These are phyloP conservation scores for Thaleichthys pacificus DNA, from an alignment of 2,797 vertebrate genomes.

Conservation along the genomic window DNA sequence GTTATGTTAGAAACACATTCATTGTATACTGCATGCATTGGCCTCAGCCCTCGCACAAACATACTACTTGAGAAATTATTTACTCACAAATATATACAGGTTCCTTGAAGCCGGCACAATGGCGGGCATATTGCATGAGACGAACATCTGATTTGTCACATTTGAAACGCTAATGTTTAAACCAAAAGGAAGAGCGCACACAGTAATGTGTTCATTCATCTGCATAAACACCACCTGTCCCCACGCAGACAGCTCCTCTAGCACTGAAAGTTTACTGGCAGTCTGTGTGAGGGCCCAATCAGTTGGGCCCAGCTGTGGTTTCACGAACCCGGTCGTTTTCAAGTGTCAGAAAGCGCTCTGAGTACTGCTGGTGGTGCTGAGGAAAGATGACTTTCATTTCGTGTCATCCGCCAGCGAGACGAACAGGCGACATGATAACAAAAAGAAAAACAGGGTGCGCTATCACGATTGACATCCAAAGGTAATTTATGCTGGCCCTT, in stretches of 20 bases:
- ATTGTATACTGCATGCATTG: background rate
- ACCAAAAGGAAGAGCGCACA: conserved; percentile 98
- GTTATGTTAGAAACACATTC: background rate
- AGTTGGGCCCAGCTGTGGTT: conserved; percentile 76
- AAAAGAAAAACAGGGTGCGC: conserved; percentile 73
- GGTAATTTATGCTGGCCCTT: conserved; percentile 80
- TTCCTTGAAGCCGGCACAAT: conserved; percentile 79
- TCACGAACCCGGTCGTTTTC: conserved; percentile 72
- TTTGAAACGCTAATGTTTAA: conserved; percentile 99
- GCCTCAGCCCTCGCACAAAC: background rate
- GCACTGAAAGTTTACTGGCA: conserved; percentile 85
- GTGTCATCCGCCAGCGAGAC: conserved; percentile 76
- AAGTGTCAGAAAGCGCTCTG: conserved; percentile 76
- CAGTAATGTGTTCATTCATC: conserved; percentile 98
- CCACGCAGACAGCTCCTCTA: conserved; percentile 90
- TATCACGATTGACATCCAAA: conserved; percentile 77
- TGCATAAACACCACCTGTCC: conserved; percentile 99
- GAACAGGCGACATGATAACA: conserved; percentile 76
- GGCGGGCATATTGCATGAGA: conserved; percentile 83
- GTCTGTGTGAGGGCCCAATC: conserved; percentile 75
- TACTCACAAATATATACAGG: conserved; percentile 13
- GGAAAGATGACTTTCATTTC: conserved; percentile 78
- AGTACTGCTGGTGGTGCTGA: conserved; percentile 69
- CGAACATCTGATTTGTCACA: conserved; percentile 99
- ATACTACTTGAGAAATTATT: background rate